These are phyloP conservation scores for Empidonax alnorum DNA, from an alignment of 2,113 vertebrate genomes.

Conservation along the genomic window DNA sequence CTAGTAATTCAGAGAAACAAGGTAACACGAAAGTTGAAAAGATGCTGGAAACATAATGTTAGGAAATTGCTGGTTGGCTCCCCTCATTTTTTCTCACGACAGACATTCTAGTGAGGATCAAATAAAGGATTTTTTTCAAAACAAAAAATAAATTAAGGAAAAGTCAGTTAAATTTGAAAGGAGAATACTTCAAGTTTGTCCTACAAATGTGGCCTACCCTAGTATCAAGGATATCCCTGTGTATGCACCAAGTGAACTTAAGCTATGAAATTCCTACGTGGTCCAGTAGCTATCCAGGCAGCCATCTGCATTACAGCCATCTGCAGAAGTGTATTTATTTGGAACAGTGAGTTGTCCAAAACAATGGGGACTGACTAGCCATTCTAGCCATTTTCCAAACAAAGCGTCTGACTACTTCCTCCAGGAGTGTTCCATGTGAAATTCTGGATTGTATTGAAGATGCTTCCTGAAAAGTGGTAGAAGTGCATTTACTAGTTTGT, in stretches of 20 bases:
- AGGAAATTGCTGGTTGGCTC: not conserved
- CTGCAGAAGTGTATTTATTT: not conserved
- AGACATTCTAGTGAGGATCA: not conserved
- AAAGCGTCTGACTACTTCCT: not conserved
- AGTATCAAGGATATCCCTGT: not conserved
- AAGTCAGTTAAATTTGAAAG: not conserved
- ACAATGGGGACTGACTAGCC: not conserved
- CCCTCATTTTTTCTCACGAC: not conserved
- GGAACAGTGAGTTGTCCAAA: not conserved
- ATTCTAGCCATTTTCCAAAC: not conserved
- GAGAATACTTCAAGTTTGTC: not conserved
- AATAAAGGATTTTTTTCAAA: not conserved
- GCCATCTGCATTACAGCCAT: not conserved
- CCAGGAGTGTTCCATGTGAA: not conserved
- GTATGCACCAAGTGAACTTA: not conserved
- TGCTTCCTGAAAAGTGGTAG: too few relatives aligned
- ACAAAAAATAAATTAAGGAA: not conserved
- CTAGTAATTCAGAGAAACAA: not conserved
- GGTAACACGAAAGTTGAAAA: not conserved
- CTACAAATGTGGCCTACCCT: not conserved
- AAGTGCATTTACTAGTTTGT: too few relatives aligned
- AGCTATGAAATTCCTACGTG: not conserved
- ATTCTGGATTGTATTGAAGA: too few relatives aligned
- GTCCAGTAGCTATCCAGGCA: not conserved
- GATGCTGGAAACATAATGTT: not conserved